Base-by-base conservation (phyloP, 2,797 vertebrate species). In the Natrix natrix region DNA sequence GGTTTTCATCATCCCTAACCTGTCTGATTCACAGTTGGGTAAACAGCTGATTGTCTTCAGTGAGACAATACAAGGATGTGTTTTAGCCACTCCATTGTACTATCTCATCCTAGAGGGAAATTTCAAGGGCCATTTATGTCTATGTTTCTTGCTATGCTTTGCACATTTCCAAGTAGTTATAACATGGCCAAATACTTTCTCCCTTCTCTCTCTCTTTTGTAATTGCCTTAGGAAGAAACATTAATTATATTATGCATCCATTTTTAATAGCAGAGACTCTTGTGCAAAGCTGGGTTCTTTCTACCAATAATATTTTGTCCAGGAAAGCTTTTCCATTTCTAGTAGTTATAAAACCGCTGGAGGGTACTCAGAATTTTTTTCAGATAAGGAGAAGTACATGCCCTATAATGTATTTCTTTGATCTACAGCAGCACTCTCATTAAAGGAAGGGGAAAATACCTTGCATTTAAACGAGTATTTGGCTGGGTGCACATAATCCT, bases 11-110 rank as follows among this genome's bases (percentile, higher is more conserved):
- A 90, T 91, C 92, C 78, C 87, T 56, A 96, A 95, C 97, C 97
- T 97, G 97, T 93, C 91, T 95, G 96, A 94, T 95, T 95, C 96
- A 95, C 97, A 97, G 96, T 97, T 95, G 93, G 96, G 96, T 96
- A 92, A 96, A 97, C 97, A 97, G 96, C 96, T 97, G 96, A 95
- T 96, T 95, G 28, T 93, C 95, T 96, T 94, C 95, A 96, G 96
- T 95, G 91, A 96, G 96, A 96, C 97, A 91, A 96, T 95, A 91
- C 88, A 90, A 95, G 93, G 87, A 92, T 93, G 90, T 94, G 96
- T 95, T 92, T 55, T 92, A 91, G 94, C 94, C 96, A 94, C 95
- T 95, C 91, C 96, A 94, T 95, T 89, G 54, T 26, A 20, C 92
- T 96, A 93, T 8, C 89, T 0, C 88, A 22, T 93, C 74, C 0